phyloP scores from a whole-genome alignment of 2,888 invertebrate species.

The Disparrhopalites patrizii region DNA sequence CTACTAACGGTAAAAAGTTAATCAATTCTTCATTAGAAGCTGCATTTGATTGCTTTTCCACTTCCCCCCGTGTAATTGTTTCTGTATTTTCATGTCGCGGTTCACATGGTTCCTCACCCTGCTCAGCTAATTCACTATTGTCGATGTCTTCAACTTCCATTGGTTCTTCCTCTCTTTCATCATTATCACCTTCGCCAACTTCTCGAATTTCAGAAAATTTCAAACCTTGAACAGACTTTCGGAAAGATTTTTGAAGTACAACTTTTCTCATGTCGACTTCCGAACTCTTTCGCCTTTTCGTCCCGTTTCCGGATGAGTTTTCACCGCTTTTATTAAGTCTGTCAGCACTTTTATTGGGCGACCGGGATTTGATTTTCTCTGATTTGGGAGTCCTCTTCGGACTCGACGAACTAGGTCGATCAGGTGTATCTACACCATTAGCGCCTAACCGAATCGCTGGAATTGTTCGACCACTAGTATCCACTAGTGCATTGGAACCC shows the following conservation, averaged over 20 bases:
- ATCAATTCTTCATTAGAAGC: conserved; percentile 18
- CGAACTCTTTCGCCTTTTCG: conserved; percentile 6
- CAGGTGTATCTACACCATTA: not conserved
- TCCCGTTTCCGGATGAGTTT: not conserved
- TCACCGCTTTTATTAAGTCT: not conserved
- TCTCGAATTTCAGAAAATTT: not conserved
- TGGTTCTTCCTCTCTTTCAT: too few species aligned
- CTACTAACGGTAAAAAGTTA: not conserved
- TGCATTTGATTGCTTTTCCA: too few species aligned
- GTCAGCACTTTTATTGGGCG: not conserved
- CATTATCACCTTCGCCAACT: too few species aligned
- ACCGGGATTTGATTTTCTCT: not conserved
- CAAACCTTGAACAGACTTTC: conserved; percentile 4
- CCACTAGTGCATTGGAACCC: not conserved
- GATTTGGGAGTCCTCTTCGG: not conserved
- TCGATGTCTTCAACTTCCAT: not conserved
- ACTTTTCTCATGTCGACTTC: conserved; percentile 7
- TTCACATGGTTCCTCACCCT: not conserved
- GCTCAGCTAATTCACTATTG: not conserved
- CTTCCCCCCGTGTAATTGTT: too few species aligned
- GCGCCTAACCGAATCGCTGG: not conserved
- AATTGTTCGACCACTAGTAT: not conserved
- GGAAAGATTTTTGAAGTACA: conserved; percentile 11
- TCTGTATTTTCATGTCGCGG: too few species aligned
- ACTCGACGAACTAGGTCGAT: not conserved